Evolutionary conservation across 1,140 invertebrate genomes (phyloP).

Genomic region (Liolophura sinensis): DNA sequence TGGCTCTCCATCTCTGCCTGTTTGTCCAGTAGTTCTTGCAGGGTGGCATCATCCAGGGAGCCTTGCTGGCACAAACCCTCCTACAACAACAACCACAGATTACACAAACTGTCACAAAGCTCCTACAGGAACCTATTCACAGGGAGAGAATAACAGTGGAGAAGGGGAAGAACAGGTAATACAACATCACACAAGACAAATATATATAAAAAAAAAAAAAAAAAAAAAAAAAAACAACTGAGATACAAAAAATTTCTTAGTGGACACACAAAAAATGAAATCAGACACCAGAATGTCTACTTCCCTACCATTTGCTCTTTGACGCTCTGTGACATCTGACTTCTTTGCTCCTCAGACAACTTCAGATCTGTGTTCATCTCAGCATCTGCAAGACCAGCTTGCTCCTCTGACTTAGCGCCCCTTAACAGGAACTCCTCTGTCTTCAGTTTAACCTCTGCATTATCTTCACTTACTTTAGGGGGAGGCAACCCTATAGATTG

Average conservation of each 20-base stretch:
- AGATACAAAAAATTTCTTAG: too few species aligned
- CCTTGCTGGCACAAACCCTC: conserved; percentile 37
- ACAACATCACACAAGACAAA: too few species aligned
- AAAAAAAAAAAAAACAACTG: too few species aligned
- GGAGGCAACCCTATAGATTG: conserved; percentile 38
- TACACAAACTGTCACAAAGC: too few species aligned
- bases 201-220: too few species aligned
- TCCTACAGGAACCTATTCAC: too few species aligned
- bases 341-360: conserved; percentile 31
- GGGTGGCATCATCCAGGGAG: conserved; percentile 31
- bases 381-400: conserved; percentile 32
- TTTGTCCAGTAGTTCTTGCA: conserved; percentile 32
- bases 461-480: conserved; percentile 26
- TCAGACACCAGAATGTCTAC: neutral
- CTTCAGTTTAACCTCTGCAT: conserved; percentile 35
- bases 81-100: conserved; percentile 16
- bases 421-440: conserved; percentile 36
- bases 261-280: neutral
- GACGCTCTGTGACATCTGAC: conserved; percentile 34
- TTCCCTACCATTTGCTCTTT: conserved; percentile 40
- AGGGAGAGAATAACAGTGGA: too few species aligned
- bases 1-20: conserved; percentile 33
- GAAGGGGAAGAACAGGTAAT: too few species aligned
- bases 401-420: conserved; percentile 36
- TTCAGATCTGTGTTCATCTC: conserved; percentile 35